A percentile compares a stretch with the other conserved stretches of the same genome.
phyloP scores from a whole-genome alignment of 2,113 vertebrate genomes.

The Epinephelus fuscoguttatus region DNA sequence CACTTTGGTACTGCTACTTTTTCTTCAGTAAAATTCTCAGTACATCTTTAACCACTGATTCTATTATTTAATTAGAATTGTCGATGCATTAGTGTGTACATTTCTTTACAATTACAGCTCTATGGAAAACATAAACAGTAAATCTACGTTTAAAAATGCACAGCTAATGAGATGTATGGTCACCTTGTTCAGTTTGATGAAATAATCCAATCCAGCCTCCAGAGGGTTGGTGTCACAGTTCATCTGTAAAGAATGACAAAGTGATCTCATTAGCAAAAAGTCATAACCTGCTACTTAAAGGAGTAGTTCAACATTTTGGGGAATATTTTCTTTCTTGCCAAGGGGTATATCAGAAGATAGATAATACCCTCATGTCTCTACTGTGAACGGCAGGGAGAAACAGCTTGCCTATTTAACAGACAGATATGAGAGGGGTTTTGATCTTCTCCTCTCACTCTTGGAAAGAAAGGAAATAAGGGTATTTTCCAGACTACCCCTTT shows the following conservation, averaged over 20 bases:
- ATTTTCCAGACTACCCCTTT: neutral
- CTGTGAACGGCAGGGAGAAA: neutral
- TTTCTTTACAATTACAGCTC: no score
- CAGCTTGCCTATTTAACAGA: neutral
- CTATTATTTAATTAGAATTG: no score
- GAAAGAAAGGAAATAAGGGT: no score
- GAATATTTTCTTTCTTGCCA: neutral
- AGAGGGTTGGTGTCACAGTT: conserved; percentile 98
- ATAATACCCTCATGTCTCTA: neutral
- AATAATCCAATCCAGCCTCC: conserved; percentile 95
- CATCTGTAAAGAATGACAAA: conserved; percentile 86
- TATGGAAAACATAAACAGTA: neutral
- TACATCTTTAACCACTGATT: no score
- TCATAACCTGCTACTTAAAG: neutral
- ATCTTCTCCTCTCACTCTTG: no score
- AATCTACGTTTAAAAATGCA: neutral
- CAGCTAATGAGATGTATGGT: neutral
- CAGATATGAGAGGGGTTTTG: no score
- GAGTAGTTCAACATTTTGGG: neutral
- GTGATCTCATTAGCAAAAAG: neutral
- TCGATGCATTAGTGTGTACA: no score
- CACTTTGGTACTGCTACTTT: no score
- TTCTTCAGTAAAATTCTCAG: no score
- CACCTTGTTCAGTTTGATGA: conserved; percentile 98
- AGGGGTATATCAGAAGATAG: neutral